Base-by-base conservation (phyloP, 2,888 invertebrate species). In the Tachina grossa region DNA sequence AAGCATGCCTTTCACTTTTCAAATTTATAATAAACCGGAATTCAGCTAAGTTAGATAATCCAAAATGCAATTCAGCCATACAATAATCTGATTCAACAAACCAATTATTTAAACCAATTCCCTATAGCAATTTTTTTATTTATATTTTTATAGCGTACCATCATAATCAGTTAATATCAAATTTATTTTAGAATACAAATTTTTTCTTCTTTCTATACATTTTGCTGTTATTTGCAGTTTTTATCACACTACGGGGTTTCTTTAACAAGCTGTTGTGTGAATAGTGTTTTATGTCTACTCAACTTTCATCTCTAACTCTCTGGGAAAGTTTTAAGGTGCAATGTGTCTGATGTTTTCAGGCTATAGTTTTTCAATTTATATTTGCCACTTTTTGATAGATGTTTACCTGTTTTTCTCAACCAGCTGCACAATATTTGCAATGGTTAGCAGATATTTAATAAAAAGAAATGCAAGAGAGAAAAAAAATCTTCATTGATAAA, bases 361-460 rank as follows among this genome's bases (percentile, higher is more conserved):
- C 85, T 83, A 79, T 76, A 79, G 84, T 84, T 83, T 84, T 86
- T 87, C 87, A 83, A 87, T 87, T 87, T 87, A 83, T 87, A 87
- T 87, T 87, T 85, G 83, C 86, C 84, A 87, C 84, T 76, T 83
- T 79, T 84, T 84, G 84, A 84, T 87, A 87, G 83, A 84, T 82
- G 84, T 59, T 75, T 77, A 84, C 78, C 76, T 65, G 81, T 65
- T 81, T 65, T 79, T 39, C 43, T 61, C 43, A 76, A 61, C 47
- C 74, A 71, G 65, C 83, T 79, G 65, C 76, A 71, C 65, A 53
- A 65, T 59, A 41, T 74, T 74, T 53, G 31, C 14, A 11, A 76
- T 76, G 53, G 41, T 69, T 55, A 69, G 19, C 41, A 57, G 69
- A 57, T 69, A 57, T 71, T 65, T 65, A 22, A 16, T 49, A 51